Evolutionary conservation across 2,797 vertebrate genomes (phyloP).

Genomic region (Mastacembelus armatus): DNA sequence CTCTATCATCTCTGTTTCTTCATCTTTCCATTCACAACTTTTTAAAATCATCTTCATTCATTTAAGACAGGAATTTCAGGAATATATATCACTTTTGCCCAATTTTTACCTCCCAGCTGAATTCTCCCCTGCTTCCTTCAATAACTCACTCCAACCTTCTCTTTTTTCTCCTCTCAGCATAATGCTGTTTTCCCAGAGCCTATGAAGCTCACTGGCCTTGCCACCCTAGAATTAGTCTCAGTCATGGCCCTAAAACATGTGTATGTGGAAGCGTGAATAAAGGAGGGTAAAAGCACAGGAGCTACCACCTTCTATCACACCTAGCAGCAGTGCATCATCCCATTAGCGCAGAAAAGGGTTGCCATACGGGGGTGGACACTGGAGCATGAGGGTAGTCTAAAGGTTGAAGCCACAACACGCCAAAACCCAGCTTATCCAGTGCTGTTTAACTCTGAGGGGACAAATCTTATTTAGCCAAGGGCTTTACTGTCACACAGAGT

Average conservation of each 20-base stretch:
- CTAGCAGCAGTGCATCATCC: slow-evolving; percentile 76
- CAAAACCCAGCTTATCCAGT: slow-evolving; percentile 61
- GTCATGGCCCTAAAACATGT: slow-evolving; percentile 42
- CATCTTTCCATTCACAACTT: not conserved
- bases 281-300: slow-evolving; percentile 55
- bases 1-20: not conserved
- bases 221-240: slow-evolving; percentile 71
- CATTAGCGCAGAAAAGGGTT: slow-evolving; percentile 72
- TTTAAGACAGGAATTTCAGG: slow-evolving; percentile 10
- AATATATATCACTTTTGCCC: slow-evolving; percentile 43
- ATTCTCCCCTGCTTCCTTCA: slow-evolving; percentile 20
- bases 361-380: slow-evolving; percentile 36
- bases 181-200: slow-evolving; percentile 31
- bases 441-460: slow-evolving; percentile 53
- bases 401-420: slow-evolving; percentile 52
- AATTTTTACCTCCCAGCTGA: slow-evolving; percentile 5
- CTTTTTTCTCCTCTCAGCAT: slow-evolving; percentile 22
- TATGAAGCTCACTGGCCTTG: slow-evolving; percentile 29
- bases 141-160: slow-evolving; percentile 14
- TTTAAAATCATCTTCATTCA: not conserved
- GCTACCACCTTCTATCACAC: slow-evolving; percentile 63
- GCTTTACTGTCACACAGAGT: slow-evolving; percentile 45
- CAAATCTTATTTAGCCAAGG: slow-evolving; percentile 63
- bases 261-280: slow-evolving; percentile 28
- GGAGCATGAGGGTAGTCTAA: slow-evolving; percentile 41